Conservation (phyloP, 2,888 invertebrate genomes). For the Alentia gelatinosa region DNA sequence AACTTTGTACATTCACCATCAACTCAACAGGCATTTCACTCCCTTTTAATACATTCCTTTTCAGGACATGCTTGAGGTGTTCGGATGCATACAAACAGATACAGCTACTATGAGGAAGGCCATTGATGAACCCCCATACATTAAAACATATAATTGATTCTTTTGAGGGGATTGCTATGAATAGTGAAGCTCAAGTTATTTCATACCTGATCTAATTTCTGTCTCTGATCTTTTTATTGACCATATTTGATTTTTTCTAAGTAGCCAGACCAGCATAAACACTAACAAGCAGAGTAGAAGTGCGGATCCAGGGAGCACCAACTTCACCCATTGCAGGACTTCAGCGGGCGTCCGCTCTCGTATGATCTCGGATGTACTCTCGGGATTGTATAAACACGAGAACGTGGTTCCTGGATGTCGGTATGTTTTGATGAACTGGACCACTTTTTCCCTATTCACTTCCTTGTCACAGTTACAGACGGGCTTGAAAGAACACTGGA, state of each 20-base stretch:
- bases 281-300: not conserved
- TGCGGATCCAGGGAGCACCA: not conserved
- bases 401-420: not conserved
- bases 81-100: too few relatives aligned
- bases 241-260: not conserved
- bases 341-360: not conserved
- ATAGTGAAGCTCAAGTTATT: too few relatives aligned
- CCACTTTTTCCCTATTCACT: not conserved
- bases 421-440: not conserved
- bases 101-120: too few relatives aligned
- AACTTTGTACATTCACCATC: too few relatives aligned
- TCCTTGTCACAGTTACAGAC: slow-evolving; percentile 39
- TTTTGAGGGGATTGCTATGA: too few relatives aligned
- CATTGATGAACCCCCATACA: too few relatives aligned
- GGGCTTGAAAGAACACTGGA: slow-evolving; percentile 30
- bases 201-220: not conserved
- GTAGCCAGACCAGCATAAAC: not conserved
- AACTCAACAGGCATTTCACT: too few relatives aligned
- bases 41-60: too few relatives aligned
- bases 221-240: not conserved
- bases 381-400: slow-evolving; percentile 15
- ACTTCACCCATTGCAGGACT: not conserved
- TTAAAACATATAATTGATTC: too few relatives aligned
- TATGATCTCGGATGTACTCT: slow-evolving; percentile 6
- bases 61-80: too few relatives aligned